Percentiles rank a stretch among this genome's conserved stretches.
phyloP scores from a whole-genome alignment of 2,888 invertebrate genomes.

The Tenthredo notha region DNA sequence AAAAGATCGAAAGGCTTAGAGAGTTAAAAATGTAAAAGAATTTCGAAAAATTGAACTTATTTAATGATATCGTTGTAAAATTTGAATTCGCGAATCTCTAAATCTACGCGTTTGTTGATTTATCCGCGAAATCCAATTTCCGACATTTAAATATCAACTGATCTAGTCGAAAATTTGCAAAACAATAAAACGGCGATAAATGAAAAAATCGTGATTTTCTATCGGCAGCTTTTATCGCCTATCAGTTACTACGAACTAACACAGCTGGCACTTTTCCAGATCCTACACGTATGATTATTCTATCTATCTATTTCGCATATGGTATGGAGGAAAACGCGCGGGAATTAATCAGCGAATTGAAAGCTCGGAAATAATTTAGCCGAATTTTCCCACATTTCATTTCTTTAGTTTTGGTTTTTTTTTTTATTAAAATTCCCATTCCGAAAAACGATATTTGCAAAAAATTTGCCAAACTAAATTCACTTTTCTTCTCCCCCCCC shows the following conservation, averaged over 20 bases:
- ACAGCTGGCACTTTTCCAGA: neutral
- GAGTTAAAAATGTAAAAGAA: no score
- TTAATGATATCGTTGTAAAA: neutral
- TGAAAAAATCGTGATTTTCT: neutral
- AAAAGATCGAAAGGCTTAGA: neutral
- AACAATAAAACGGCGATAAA: neutral
- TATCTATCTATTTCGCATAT: neutral
- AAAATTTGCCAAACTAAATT: no score
- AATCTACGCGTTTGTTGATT: no score
- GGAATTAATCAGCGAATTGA: conserved; percentile 6
- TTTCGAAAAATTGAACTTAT: neutral
- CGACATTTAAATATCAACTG: neutral
- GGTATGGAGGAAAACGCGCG: neutral
- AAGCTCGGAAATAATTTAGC: neutral
- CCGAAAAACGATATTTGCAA: no score
- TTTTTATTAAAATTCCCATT: no score
- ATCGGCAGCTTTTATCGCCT: neutral
- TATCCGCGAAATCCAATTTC: neutral
- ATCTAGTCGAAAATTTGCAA: neutral
- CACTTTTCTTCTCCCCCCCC: neutral
- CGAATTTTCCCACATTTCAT: no score
- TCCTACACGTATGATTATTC: neutral
- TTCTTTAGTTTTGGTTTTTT: no score
- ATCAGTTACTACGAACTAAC: neutral
- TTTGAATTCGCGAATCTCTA: neutral